Percentiles rank a stretch among this genome's conserved stretches.
Conservation (phyloP, 2,113 vertebrate genomes). For the Riparia riparia region DNA sequence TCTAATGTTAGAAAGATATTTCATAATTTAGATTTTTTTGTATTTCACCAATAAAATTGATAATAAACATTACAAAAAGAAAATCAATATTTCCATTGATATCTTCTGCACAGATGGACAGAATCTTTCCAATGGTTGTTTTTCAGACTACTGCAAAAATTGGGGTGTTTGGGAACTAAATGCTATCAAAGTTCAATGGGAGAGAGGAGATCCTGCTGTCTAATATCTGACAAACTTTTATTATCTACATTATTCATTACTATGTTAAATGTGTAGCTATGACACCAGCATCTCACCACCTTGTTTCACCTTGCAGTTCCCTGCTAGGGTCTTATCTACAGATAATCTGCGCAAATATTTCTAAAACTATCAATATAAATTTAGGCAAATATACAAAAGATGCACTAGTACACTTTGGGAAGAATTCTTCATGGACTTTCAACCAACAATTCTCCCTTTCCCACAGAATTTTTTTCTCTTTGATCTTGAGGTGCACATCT, state of each 20-base stretch:
- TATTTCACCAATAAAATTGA: background rate
- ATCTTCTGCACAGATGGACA: background rate
- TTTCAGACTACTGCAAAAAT: background rate
- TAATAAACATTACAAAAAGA: background rate
- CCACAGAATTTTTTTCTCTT: background rate
- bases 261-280: background rate
- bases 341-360: conserved; percentile 15
- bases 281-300: background rate
- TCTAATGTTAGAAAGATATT: background rate
- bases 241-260: background rate
- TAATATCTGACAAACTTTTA: background rate
- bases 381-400: background rate
- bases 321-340: conserved; percentile 9
- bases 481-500: conserved; percentile 33
- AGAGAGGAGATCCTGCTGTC: background rate
- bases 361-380: conserved; percentile 12
- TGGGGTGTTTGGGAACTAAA: background rate
- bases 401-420: background rate
- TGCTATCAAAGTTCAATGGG: background rate
- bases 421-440: conserved; percentile 23
- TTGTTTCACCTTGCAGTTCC: background rate
- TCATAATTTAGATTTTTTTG: background rate
- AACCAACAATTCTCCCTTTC: background rate
- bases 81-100: background rate
- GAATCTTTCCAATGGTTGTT: background rate